These are phyloP conservation scores for Oryzias melastigma DNA, from an alignment of 2,113 vertebrate genomes.

Conservation along the genomic window DNA sequence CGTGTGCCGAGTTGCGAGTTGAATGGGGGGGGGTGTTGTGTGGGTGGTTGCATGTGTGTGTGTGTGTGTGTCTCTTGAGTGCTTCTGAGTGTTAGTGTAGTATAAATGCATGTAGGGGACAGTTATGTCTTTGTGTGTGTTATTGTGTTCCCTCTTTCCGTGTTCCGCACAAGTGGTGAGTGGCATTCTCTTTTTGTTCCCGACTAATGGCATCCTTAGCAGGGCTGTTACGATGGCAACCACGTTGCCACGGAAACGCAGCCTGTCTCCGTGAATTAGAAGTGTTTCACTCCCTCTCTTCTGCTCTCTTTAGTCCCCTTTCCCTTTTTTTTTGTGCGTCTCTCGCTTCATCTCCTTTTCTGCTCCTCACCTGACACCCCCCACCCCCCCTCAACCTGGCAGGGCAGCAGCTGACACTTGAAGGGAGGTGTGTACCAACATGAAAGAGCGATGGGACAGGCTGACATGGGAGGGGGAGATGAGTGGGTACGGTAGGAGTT, in stretches of 20 bases:
- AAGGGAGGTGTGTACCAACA: conserved; percentile 40
- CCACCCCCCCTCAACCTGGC: conserved; percentile 50
- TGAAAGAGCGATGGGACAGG: conserved; percentile 40
- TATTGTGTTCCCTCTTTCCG: conserved; percentile 12
- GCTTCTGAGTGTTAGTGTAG: conserved; percentile 23
- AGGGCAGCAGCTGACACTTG: conserved; percentile 54
- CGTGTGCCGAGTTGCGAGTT: conserved; percentile 33
- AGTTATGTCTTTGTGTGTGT: conserved; percentile 32
- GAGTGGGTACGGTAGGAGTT: conserved; percentile 21
- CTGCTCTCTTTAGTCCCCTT: conserved; percentile 33
- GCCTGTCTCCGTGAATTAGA: conserved; percentile 75
- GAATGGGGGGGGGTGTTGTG: conserved; percentile 30
- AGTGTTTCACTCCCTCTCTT: conserved; percentile 65
- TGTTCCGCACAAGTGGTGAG: conserved; percentile 50
- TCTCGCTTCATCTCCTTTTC: conserved; percentile 10
- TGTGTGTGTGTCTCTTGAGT: conserved; percentile 9
- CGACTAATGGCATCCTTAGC: conserved; percentile 79
- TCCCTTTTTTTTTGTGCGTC: conserved; percentile 7
- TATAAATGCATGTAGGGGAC: conserved; percentile 30
- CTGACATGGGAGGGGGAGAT: conserved; percentile 23
- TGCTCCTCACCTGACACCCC: conserved; percentile 31
- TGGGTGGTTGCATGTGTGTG: conserved; percentile 25
- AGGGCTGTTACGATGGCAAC: conserved; percentile 78
- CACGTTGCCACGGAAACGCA: conserved; percentile 78
- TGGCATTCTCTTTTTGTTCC: conserved; percentile 64